Base-by-base conservation (phyloP, 2,797 vertebrate genomes). In the Garrulus glandarius region DNA sequence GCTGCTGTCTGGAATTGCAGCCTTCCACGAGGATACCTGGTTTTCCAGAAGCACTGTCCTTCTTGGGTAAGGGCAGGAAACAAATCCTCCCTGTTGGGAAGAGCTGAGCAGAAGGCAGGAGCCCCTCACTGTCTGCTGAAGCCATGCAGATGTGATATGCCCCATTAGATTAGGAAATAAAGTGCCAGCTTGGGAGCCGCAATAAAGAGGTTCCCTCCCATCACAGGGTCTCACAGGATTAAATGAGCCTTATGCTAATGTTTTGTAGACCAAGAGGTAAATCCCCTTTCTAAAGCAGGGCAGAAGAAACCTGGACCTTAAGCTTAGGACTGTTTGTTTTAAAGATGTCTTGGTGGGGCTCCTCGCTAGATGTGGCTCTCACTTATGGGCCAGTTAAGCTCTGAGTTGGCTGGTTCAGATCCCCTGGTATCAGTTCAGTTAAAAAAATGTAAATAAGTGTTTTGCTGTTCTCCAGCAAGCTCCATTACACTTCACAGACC, bases 141-240 rank as follows among this genome's bases (percentile, higher is more conserved):
- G 52, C 91, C 55, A 9, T 50, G 88, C 75, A 72, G 71, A 79
- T 91, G 43, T 26, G 80, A 91, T 87, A 70, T 0, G 0, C 89
- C 83, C 82, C 82, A 36, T 93, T 93, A 87, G 87, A 75, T 83
- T 15, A 44, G 81, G 78, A 94, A 82, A 82, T 76, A 89, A 89
- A 93, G 59, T 82, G 47, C 37, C 84, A 56, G 26, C 84, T 87
- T 91, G 91, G 87, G 94, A 96, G 59, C 67, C 36, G 84, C 70
- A 67, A 34, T 94, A 72, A 84, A 79, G 59, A 89, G 59, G 70
- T 81, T 94, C 18, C 53, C 57, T 95, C 83, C 79, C 55, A 20
- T 84, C 39, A 13, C 36, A 18, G 56, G 71, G 76, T 92, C 91
- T 92, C 61, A 10, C 46, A 76, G 87, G 87, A 72, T 86, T 77